These are phyloP conservation scores for Uropetala carovei DNA, from an alignment of 2,888 invertebrate genomes.

Conservation along the genomic window DNA sequence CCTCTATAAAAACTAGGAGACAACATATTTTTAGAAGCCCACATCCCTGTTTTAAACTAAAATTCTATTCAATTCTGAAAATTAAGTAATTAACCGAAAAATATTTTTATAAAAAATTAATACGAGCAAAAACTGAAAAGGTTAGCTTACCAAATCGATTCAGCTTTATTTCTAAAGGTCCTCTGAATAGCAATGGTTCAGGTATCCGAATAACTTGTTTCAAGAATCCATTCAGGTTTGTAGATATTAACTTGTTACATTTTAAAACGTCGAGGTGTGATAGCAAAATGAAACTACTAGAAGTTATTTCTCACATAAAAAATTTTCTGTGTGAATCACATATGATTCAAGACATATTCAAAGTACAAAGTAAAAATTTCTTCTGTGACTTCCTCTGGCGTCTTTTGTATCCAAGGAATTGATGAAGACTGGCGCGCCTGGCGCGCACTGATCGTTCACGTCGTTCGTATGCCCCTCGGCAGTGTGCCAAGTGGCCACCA, in stretches of 20 bases:
- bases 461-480: background rate
- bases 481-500: background rate
- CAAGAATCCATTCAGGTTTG: background rate
- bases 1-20: no score
- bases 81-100: no score
- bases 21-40: no score
- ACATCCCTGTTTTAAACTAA: no score
- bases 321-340: background rate
- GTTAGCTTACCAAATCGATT: background rate
- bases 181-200: background rate
- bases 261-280: background rate
- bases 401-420: background rate
- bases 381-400: background rate
- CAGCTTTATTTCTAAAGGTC: background rate
- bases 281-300: background rate
- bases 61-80: no score
- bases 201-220: background rate
- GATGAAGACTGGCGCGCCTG: slow-evolving; percentile 26
- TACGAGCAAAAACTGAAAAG: background rate
- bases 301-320: background rate
- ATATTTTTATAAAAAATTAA: no score
- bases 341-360: background rate
- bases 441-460: background rate
- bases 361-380: background rate
- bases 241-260: background rate